Base-by-base conservation (phyloP, 2,888 invertebrate species). In the Hololepta plana region DNA sequence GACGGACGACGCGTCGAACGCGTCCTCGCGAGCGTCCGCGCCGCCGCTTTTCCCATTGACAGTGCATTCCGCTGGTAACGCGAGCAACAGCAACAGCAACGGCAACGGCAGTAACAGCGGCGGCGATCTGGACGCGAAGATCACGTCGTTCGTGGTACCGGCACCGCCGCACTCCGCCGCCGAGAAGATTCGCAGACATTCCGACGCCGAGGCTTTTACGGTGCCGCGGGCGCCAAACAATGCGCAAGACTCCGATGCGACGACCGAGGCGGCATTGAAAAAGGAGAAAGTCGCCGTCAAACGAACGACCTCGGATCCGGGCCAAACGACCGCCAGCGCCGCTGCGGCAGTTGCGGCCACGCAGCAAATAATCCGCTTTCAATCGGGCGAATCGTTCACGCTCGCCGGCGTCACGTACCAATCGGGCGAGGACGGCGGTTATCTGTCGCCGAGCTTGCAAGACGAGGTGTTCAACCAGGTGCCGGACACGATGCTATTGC, bases 391-490 rank as follows among this genome's bases (percentile, higher is more conserved):
- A 19, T 59, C 64, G 8, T 76, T 73, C 38, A 63, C 67, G 2
- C 49, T 68, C 30, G 60, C 64, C 20, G 72, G 65, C 22, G 66
- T 68, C 6, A 64, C 67, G 5, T 70, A 68, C 42, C 67, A 68
- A 38, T 60, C 66, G 2, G 69, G 68, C 32, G 70, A 70, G 35
- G 38, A 34, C 47, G 44, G 58, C 37, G 65, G 71, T 53, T 57
- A 68, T 50, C 61, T 68, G 12, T 67, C 71, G 32, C 6, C 7
- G 7, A 62, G 69, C 42, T 47, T 76, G 27, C 72, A 81, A 45
- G 77, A 79, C 36, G 82, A 82, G 42, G 72, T 74, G n/a, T 80
- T 67, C 38, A 63, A 79, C 32, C 72, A 71, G 41, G 72, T 73
- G 3, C 68, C 67, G 28, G 74, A 74, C 38, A 67, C 69, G 12